Conservation (phyloP, 1,140 invertebrate genomes). For the Magallana ariakensis region DNA sequence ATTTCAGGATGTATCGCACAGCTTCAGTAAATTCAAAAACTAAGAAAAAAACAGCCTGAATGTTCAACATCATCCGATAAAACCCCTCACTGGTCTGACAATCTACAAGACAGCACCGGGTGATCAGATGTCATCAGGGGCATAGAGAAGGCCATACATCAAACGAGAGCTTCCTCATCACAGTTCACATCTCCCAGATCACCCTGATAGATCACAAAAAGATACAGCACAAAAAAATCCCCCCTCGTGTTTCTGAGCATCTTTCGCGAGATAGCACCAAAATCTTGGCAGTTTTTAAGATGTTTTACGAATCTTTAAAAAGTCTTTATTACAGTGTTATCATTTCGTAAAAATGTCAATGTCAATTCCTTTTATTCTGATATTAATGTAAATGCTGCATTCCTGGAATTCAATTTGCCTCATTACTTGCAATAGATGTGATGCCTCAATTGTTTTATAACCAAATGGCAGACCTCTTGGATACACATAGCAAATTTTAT, state of each 20-base stretch:
- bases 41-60: too few species aligned
- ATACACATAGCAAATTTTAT: too few species aligned
- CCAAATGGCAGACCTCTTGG: too few species aligned
- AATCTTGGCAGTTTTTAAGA: conserved; percentile 6
- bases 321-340: not conserved
- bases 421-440: not conserved
- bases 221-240: not conserved
- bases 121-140: too few species aligned
- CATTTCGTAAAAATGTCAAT: not conserved
- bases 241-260: not conserved
- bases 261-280: conserved; percentile 2
- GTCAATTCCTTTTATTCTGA: not conserved
- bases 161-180: not conserved
- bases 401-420: not conserved
- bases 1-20: too few species aligned
- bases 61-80: too few species aligned
- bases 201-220: conserved; percentile 8
- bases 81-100: too few species aligned
- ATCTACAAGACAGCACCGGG: too few species aligned
- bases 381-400: too few species aligned
- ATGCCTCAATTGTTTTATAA: too few species aligned
- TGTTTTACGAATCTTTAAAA: not conserved
- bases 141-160: not conserved
- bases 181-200: conserved; percentile 1
- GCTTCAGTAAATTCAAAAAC: too few species aligned